These are phyloP conservation scores for Distichodus sexfasciatus DNA, from an alignment of 2,797 vertebrate genomes.

Conservation along the genomic window DNA sequence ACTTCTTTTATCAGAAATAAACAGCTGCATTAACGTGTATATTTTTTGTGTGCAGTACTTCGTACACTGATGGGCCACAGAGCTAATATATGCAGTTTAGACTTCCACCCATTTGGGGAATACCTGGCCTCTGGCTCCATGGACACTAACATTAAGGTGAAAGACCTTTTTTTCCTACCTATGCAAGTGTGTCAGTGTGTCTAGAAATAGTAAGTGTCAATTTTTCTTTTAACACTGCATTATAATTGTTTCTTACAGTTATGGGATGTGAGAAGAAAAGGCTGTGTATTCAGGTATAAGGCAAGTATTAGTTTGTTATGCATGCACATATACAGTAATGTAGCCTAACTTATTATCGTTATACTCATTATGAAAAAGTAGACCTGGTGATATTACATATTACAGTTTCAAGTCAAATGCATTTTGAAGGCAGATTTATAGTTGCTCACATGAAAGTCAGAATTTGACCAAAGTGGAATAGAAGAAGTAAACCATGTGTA, in stretches of 20 bases:
- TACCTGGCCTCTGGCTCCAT: slow-evolving; percentile 91
- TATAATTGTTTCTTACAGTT: slow-evolving; percentile 76
- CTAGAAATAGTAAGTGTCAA: neutral
- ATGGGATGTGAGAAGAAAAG: slow-evolving; percentile 94
- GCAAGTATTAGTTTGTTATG: slow-evolving; percentile 60
- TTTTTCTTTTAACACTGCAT: too few relatives aligned
- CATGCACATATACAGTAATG: too few relatives aligned
- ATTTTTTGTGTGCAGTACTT: slow-evolving; percentile 72
- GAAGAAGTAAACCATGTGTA: too few relatives aligned
- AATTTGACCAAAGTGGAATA: too few relatives aligned
- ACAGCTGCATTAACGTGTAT: too few relatives aligned
- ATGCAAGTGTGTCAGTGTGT: neutral
- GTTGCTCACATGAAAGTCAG: too few relatives aligned
- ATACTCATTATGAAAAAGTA: too few relatives aligned
- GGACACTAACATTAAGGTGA: slow-evolving; percentile 95
- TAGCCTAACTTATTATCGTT: too few relatives aligned
- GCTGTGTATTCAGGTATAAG: slow-evolving; percentile 91
- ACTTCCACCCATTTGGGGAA: slow-evolving; percentile 89
- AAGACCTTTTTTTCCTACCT: neutral
- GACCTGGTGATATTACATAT: too few relatives aligned
- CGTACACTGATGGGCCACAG: slow-evolving; percentile 90
- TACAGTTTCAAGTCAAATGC: too few relatives aligned
- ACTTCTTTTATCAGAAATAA: too few relatives aligned
- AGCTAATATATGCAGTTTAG: slow-evolving; percentile 89
- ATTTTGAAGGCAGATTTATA: too few relatives aligned